Base-by-base conservation (phyloP, 1,140 invertebrate genomes). In the Neodiprion lecontei region DNA sequence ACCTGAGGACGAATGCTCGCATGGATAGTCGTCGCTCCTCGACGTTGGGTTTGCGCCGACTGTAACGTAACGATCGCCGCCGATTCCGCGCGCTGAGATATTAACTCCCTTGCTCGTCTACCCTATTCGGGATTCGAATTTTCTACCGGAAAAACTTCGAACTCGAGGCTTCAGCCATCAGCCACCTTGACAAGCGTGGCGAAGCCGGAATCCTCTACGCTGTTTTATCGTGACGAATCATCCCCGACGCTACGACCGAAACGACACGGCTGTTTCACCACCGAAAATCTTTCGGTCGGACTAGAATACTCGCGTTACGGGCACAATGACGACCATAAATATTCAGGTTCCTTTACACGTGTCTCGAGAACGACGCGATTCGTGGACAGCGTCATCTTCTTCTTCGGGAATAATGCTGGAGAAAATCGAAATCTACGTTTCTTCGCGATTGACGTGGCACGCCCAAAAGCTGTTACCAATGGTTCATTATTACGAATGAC, bases 331-430 rank as follows among this genome's bases (percentile, higher is more conserved):
- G n/a, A 61, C 9, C 53, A 9, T 61, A 61, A 61, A 61, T 61
- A 61, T 61, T 61, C n/a, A 61, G n/a, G n/a, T 61, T 61, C 53
- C n/a, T 17, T 17, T 61, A 61, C 53, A 61, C 53, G 53, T 61
- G 53, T 12, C 9, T 40, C 28, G 28, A 40, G 28, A 40, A 40
- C 2, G 28, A 40, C 28, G 28, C 28, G 28, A 28, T 28, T 28
- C 28, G 2, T 40, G 28, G 28, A 40, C 28, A 40, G 2, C 28
- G 28, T 40, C 28, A 40, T 40, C 28, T 40, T 40, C 28, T 40
- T 40, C 28, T 40, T 40, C 28, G 28, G 28, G 28, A 40, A 40
- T 40, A 40, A 40, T 40, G 2, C 28, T 40, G 28, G 28, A 40
- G 2, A 40, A 40, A 40, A 40, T 40, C 28, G 28, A 1, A 40